phyloP scores from a whole-genome alignment of 2,113 vertebrate species.

The Dasyprocta punctata region DNA sequence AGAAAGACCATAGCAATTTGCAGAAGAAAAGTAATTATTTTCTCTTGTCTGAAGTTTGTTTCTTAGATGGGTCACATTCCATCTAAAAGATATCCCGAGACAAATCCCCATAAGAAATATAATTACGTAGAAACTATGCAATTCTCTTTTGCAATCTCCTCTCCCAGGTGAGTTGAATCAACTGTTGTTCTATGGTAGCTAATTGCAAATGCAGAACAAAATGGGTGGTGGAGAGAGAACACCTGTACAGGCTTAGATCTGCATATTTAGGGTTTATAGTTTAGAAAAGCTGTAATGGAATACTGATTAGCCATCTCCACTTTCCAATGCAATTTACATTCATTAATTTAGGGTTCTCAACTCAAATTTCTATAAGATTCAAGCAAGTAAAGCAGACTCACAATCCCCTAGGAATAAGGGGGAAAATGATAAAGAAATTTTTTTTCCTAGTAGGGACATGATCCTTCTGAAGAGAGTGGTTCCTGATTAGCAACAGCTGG shows the following conservation, averaged over 20 bases:
- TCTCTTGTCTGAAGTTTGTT: neutral
- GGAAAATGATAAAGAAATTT: accelerated
- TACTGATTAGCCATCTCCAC: neutral
- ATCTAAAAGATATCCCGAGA: neutral
- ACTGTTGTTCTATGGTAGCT: neutral
- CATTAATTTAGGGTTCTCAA: neutral
- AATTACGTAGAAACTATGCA: neutral
- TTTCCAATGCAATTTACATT: neutral
- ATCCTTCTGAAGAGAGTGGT: neutral
- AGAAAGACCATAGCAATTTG: neutral
- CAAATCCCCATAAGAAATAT: neutral
- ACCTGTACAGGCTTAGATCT: neutral
- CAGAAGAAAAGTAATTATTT: constrained; percentile 33
- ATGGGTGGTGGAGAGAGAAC: neutral
- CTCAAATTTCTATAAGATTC: neutral
- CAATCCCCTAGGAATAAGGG: neutral
- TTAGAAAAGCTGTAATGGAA: neutral
- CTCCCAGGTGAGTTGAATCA: neutral
- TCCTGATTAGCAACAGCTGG: neutral
- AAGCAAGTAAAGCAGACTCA: neutral
- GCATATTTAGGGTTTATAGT: neutral
- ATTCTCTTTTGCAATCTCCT: neutral
- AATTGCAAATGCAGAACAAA: neutral
- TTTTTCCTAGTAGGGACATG: neutral
- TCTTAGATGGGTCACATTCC: neutral